Percentiles rank a stretch among this genome's conserved stretches.
Evolutionary conservation across 2,888 invertebrate species (phyloP).

Genomic region (Thymelicus lineola): DNA sequence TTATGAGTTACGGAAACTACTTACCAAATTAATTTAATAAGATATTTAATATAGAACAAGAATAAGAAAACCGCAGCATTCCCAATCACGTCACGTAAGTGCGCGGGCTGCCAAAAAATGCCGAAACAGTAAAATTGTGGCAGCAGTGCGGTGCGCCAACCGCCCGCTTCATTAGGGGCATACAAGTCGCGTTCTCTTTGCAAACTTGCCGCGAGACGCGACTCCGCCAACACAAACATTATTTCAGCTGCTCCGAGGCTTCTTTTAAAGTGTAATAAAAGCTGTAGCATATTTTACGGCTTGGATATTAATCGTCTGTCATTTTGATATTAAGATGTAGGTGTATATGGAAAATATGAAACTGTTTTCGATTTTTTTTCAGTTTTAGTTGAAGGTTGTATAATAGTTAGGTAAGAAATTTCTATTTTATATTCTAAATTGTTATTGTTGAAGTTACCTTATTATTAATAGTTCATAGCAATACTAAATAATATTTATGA

Average conservation of each 20-base stretch:
- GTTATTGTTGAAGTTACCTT: no score
- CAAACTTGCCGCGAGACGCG: conserved; percentile 23
- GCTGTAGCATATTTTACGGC: not conserved
- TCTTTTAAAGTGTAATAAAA: not conserved
- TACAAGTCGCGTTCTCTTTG: conserved; percentile 45
- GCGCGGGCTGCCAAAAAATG: conserved; percentile 18
- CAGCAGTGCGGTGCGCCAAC: conserved; percentile 46
- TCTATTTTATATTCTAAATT: no score
- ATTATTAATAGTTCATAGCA: no score
- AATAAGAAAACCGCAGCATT: not conserved
- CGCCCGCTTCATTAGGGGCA: conserved; percentile 63
- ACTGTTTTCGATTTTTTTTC: no score
- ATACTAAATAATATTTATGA: no score
- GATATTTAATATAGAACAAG: conserved; percentile 1
- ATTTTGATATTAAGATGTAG: no score
- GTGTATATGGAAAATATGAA: no score
- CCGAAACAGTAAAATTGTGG: conserved; percentile 50
- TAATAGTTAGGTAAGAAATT: no score
- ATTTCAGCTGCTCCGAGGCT: conserved; percentile 3
- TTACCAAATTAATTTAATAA: not conserved
- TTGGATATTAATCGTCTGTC: no score
- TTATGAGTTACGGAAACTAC: not conserved
- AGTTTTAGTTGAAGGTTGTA: no score
- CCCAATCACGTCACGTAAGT: not conserved
- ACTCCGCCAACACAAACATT: conserved; percentile 33